Evolutionary conservation across 2,888 invertebrate genomes (phyloP).

Genomic region (Andrena bucephala): DNA sequence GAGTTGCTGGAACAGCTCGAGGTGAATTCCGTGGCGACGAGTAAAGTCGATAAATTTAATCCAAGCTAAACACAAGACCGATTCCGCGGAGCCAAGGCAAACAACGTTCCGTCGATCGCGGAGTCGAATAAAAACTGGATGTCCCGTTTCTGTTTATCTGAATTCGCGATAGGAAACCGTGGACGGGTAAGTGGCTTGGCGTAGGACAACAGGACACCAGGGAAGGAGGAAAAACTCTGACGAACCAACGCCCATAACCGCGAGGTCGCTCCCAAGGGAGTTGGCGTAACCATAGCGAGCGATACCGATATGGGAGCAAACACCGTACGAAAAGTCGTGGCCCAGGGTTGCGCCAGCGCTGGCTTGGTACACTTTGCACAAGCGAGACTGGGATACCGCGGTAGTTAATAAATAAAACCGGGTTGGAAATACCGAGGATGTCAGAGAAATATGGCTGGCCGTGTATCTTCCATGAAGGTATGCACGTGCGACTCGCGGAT

Average conservation of each 20-base stretch:
- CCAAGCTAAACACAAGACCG: conserved; percentile 26
- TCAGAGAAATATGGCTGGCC: conserved; percentile 32
- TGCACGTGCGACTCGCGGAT: conserved; percentile 22
- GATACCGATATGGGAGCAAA: conserved; percentile 39
- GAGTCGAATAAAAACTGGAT: conserved; percentile 32
- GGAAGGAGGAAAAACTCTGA: conserved; percentile 54
- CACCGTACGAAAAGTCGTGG: conserved; percentile 53
- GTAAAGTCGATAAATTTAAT: conserved; percentile 41
- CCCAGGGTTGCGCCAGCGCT: conserved; percentile 13
- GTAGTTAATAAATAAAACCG: conserved; percentile 56
- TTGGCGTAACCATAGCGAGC: background rate
- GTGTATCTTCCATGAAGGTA: conserved; percentile 42
- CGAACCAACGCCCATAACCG: conserved; percentile 57
- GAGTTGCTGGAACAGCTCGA: background rate
- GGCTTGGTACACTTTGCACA: conserved; percentile 1
- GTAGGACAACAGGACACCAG: conserved; percentile 16
- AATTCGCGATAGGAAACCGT: conserved; percentile 6
- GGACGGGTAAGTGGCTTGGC: conserved; percentile 21
- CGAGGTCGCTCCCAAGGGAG: conserved; percentile 57
- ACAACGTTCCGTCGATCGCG: conserved; percentile 16
- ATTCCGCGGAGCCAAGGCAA: conserved; percentile 11
- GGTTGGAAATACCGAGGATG: conserved; percentile 13
- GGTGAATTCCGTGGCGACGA: background rate
- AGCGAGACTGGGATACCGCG: conserved; percentile 17
- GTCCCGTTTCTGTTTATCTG: conserved; percentile 29